A percentile compares a stretch with the other conserved stretches of the same genome.
Conservation (phyloP, 2,888 invertebrate species). For the Theodoxus fluviatilis region DNA sequence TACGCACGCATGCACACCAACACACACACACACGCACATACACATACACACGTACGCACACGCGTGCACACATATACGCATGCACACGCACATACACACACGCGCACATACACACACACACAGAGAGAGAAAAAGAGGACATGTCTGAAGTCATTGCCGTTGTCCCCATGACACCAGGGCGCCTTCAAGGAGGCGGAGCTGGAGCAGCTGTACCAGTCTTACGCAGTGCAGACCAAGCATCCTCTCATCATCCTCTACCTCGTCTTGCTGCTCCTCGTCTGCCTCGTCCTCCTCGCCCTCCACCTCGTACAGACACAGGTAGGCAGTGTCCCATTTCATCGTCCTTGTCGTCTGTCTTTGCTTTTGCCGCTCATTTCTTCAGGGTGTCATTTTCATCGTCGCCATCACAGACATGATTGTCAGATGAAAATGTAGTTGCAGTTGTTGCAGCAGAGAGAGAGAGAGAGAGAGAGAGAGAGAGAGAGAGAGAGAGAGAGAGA, state of each 20-base stretch:
- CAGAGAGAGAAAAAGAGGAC: neutral
- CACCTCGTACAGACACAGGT: constrained; percentile 42
- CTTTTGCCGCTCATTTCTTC: too few species aligned
- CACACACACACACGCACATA: neutral
- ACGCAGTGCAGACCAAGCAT: constrained; percentile 77
- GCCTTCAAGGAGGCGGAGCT: constrained; percentile 69
- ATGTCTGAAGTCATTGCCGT: neutral
- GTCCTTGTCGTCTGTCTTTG: neutral
- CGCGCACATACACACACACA: constrained; percentile 2
- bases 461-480: too few species aligned
- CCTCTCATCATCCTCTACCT: constrained; percentile 79
- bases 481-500: too few species aligned
- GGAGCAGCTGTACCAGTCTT: constrained; percentile 76
- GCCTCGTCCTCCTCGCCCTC: constrained; percentile 72
- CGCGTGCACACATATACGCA: neutral
- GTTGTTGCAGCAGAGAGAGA: too few species aligned
- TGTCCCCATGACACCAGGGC: constrained; percentile 35
- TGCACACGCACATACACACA: neutral
- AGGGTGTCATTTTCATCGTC: too few species aligned
- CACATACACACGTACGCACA: neutral
- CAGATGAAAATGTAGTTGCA: too few species aligned
- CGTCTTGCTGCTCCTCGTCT: constrained; percentile 73
- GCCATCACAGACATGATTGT: too few species aligned
- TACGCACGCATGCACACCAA: neutral
- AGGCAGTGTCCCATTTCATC: constrained; percentile 12